Evolutionary conservation across 2,113 vertebrate species (phyloP), one percentile per base, ranked within the genome.

Genomic region (Opisthocomus hoazin): DNA sequence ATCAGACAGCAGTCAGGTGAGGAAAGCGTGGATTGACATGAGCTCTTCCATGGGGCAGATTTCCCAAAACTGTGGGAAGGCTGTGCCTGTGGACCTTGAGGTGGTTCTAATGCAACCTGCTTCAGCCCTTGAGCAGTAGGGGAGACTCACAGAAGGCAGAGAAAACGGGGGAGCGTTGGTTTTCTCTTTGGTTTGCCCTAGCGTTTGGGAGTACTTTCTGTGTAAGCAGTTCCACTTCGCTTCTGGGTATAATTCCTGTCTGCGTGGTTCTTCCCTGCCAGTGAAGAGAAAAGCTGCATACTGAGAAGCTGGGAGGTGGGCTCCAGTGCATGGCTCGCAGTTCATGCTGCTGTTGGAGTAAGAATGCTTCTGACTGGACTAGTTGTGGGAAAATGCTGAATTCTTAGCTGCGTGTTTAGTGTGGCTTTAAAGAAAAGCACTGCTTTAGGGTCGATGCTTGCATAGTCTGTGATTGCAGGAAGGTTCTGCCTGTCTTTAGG

Each of bases 321-420:
- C 43, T 93, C 0, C 0, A 18, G 19, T 53, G 0, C 16, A 6
- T 30, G 24, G 17, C 22, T 70, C 2, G 0, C 13, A 20, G 12
- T 63, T 91, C 4, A 15, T 36, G 39, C 18, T 1, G 0, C 11
- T 61, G 13, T 22, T 66, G 45, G 24, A 14, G 20, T 24, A 10
- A 48, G 27, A 43, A 30, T 22, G 41, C 21, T 39, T 1, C 24
- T n/a, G 7, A 13, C 30, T 9, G 27, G 8, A 20, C 8, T 36
- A 19, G 7, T 43, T 43, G 20, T 45, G 37, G 22, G 10, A 45
- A 61, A 41, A 34, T 3, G 24, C 7, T 46, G n/a, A 4, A 3
- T 34, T 71, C 12, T 53, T 6, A 18, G 39, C 6, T 43, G 16
- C 3, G 1, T 15, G 1, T 78, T 54, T 20, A 20, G n/a, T n/a